These are phyloP conservation scores for Spea bombifrons DNA, from an alignment of 2,113 vertebrate species.

Conservation along the genomic window DNA sequence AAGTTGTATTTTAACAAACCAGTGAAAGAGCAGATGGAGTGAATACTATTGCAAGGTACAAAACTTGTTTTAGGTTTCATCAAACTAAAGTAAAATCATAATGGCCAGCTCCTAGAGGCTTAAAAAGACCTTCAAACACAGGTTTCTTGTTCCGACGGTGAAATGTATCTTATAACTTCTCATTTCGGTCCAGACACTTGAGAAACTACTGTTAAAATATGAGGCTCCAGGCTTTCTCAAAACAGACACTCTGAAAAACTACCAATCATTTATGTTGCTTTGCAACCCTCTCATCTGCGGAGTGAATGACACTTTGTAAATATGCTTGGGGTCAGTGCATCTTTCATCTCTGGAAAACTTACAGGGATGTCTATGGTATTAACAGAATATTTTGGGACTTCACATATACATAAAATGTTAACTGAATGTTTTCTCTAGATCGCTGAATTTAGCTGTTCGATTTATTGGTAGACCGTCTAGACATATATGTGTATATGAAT, in stretches of 20 bases:
- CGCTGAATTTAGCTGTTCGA: too few species aligned
- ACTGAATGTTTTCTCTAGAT: conserved; percentile 1
- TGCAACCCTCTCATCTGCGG: conserved; percentile 50
- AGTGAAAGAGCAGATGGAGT: too few species aligned
- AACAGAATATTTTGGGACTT: conserved; percentile 50
- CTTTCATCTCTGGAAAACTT: conserved; percentile 52
- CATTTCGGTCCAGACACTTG: conserved; percentile 49
- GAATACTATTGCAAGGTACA: too few species aligned
- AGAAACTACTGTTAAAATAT: conserved; percentile 44
- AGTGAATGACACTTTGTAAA: conserved; percentile 51
- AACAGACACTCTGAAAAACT: conserved; percentile 43
- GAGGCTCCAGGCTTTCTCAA: conserved; percentile 32
- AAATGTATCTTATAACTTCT: conserved; percentile 49
- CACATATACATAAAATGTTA: conserved; percentile 41
- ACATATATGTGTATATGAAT: too few species aligned
- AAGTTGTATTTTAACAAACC: too few species aligned
- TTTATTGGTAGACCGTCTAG: too few species aligned
- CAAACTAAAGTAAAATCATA: not conserved
- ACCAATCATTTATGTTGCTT: conserved; percentile 48
- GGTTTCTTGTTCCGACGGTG: conserved; percentile 19
- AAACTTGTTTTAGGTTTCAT: too few species aligned
- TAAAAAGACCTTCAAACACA: conserved; percentile 11
- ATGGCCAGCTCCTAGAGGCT: not conserved
- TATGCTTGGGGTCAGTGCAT: conserved; percentile 37
- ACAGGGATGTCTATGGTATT: conserved; percentile 42